These are phyloP conservation scores for Lapara coniferarum DNA, from an alignment of 2,888 invertebrate species.

Conservation along the genomic window DNA sequence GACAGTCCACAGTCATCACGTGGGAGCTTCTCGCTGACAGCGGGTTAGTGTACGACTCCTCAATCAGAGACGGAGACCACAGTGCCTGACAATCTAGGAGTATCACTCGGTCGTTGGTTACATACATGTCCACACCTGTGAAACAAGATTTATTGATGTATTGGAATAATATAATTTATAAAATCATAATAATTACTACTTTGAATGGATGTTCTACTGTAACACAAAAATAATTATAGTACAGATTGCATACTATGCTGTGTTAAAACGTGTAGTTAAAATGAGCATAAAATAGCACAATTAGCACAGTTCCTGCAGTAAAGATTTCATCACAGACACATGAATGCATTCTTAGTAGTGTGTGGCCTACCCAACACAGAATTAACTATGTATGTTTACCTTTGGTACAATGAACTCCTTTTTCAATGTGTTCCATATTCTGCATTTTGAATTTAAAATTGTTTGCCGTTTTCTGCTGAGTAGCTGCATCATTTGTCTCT, in stretches of 20 bases:
- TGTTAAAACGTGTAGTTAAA: no score
- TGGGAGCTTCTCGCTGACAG: constrained; percentile 80
- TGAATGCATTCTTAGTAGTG: neutral
- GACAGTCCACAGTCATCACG: constrained; percentile 86
- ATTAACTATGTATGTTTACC: constrained; percentile 63
- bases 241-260: neutral
- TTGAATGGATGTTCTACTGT: no score
- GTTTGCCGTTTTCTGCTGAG: constrained; percentile 44
- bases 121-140: constrained; percentile 88
- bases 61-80: constrained; percentile 89
- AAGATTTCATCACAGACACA: no score
- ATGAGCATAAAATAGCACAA: no score
- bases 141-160: constrained; percentile 31
- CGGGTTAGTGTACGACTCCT: constrained; percentile 79
- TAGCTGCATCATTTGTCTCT: constrained; percentile 41
- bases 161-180: no score
- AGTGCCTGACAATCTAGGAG: constrained; percentile 95
- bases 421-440: constrained; percentile 85
- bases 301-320: no score
- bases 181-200: neutral
- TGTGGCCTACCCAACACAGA: neutral
- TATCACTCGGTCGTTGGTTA: constrained; percentile 90
- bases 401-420: constrained; percentile 88
- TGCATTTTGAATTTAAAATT: constrained; percentile 82
- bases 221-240: neutral